Percentiles rank a stretch among this genome's conserved stretches.
Conservation (phyloP, 2,888 invertebrate species). For the Peribatodes rhomboidaria region DNA sequence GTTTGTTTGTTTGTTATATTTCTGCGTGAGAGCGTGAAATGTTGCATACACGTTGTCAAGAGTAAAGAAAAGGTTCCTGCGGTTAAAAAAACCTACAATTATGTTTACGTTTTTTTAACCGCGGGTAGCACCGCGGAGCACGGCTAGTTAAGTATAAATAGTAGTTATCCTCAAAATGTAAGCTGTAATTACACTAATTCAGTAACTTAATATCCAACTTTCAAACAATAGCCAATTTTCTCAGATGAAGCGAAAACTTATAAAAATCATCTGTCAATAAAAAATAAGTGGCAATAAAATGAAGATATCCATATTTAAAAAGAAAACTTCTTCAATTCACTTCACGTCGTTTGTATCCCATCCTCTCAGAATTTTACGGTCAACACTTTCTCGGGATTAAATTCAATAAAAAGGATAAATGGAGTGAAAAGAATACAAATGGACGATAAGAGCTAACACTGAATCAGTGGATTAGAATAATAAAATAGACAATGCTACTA, state of each 20-base stretch:
- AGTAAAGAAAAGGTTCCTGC: too few relatives aligned
- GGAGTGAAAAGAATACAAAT: conserved; percentile 65
- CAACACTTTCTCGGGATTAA: conserved; percentile 49
- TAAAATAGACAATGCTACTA: conserved; percentile 16
- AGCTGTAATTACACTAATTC: neutral
- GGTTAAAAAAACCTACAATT: too few relatives aligned
- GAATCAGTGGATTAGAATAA: conserved; percentile 41
- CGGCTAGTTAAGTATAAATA: too few relatives aligned
- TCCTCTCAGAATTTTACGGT: conserved; percentile 49
- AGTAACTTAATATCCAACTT: neutral
- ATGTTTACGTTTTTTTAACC: too few relatives aligned
- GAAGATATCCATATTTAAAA: conserved; percentile 37
- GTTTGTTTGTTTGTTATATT: too few relatives aligned
- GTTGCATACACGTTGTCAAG: too few relatives aligned
- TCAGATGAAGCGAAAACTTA: conserved; percentile 11
- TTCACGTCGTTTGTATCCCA: conserved; percentile 46
- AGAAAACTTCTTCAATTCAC: conserved; percentile 44
- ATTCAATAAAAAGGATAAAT: conserved; percentile 57
- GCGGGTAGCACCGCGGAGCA: too few relatives aligned
- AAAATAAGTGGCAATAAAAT: conserved; percentile 13
- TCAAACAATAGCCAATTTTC: conserved; percentile 3
- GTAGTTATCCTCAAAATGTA: too few relatives aligned
- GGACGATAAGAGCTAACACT: conserved; percentile 55
- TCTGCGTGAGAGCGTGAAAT: too few relatives aligned
- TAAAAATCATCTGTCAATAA: conserved; percentile 28